Base-by-base conservation (phyloP, 2,113 vertebrate species). In the Tautogolabrus adspersus region DNA sequence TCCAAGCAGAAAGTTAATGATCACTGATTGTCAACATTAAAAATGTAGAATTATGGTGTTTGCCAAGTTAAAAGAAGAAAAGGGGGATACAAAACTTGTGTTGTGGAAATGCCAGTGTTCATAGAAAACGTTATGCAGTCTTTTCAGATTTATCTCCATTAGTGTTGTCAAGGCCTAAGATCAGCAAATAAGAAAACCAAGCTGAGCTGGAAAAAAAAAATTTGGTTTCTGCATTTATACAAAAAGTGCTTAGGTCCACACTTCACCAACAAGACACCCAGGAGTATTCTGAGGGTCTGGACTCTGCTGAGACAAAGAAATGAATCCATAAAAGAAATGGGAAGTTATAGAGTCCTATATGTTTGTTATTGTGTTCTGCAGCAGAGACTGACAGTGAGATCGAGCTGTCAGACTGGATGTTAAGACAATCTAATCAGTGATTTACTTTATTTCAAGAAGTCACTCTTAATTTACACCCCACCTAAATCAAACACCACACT, bases 131-230 rank as follows among this genome's bases (percentile, higher is more conserved):
- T 49, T 49, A 16, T 18, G 47, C 47, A 10, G 15, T 16, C 13
- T 18, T 44, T 65, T 71, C 52, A 70, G 23, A 62, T 62, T 47
- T 26, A 69, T 75, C 54, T 78, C 52, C 34, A 59, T 66, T 42
- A 68, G 49, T 37, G 9, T 21, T 44, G 37, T 64, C 69, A 18
- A 16, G n/a, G 37, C 26, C 70, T 75, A 64, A 78, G 54, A 75
- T 71, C 66, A 71, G 71, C 60, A 66, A 57, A 56, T 51, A 54
- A 34, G 11, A 69, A 37, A 52, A 52, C 49, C 19, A 21, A 21
- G 49, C 37, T 22, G 18, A 40, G 60, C 60, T 75, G 26, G 9
- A 49, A 75, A 11, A 49, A 75, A 26, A 26, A 26, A 26, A 26
- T 2, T 66, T 56, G 13, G 2, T 22, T 74, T 70, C 55, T 49